phyloP scores from a whole-genome alignment of 2,797 vertebrate species.

The Avahi laniger region DNA sequence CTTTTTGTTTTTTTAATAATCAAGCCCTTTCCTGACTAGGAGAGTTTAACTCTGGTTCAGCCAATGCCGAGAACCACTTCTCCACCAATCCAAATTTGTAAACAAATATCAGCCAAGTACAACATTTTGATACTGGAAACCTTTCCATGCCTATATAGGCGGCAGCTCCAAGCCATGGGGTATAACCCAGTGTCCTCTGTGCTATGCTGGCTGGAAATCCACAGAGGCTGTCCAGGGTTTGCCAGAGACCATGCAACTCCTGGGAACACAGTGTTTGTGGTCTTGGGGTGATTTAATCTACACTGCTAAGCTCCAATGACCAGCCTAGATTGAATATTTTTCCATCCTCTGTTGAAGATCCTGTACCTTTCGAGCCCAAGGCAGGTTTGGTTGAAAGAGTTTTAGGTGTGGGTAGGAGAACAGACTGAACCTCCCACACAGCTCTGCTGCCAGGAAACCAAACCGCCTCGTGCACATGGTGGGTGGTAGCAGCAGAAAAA shows the following conservation, averaged over 20 bases:
- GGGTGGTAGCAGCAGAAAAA: constrained; percentile 57
- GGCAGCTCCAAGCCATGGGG: background rate
- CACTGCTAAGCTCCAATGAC: background rate
- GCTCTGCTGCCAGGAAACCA: constrained; percentile 57
- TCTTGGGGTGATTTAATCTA: background rate
- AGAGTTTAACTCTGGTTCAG: background rate
- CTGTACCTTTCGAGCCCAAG: background rate
- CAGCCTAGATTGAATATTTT: background rate
- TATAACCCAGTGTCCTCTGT: background rate
- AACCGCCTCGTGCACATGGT: background rate
- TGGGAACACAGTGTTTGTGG: background rate
- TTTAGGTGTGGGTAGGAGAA: constrained; percentile 62
- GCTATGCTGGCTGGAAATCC: background rate
- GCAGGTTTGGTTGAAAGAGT: constrained; percentile 31
- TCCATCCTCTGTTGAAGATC: background rate
- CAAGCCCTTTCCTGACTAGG: background rate
- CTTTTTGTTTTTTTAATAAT: background rate
- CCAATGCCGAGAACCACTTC: background rate
- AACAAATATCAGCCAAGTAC: background rate
- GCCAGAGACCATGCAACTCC: background rate
- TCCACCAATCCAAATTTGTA: background rate
- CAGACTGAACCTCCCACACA: constrained; percentile 55
- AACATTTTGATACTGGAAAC: background rate
- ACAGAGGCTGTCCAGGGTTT: background rate
- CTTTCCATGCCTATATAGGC: background rate